These are phyloP conservation scores for Thaumatotibia leucotreta DNA, from an alignment of 1,140 invertebrate genomes.

Conservation along the genomic window DNA sequence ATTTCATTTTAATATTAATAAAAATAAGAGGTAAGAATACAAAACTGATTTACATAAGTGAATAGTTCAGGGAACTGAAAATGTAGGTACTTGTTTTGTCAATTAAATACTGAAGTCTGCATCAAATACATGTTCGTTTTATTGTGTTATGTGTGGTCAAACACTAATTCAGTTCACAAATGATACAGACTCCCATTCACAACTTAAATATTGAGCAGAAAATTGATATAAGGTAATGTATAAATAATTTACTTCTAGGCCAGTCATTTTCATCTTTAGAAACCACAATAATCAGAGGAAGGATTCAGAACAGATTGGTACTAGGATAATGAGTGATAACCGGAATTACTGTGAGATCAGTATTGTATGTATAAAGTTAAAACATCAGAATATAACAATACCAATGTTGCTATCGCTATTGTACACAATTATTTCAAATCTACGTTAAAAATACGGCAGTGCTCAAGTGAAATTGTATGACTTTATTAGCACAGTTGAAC, in stretches of 20 bases:
- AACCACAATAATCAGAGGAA: not conserved
- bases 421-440: constrained; percentile 13
- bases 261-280: not conserved
- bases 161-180: not conserved
- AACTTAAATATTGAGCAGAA: not conserved
- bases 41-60: constrained; percentile 23
- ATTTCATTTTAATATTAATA: constrained; percentile 38
- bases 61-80: not conserved
- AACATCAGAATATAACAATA: constrained; percentile 3
- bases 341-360: constrained; percentile 6
- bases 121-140: not conserved
- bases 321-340: not conserved
- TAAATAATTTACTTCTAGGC: not conserved
- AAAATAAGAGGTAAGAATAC: constrained; percentile 32
- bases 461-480: constrained; percentile 4
- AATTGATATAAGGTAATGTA: not conserved
- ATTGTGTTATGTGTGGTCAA: not conserved
- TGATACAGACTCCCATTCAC: not conserved
- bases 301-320: not conserved
- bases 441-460: constrained; percentile 12
- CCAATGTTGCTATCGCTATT: not conserved
- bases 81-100: not conserved
- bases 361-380: not conserved
- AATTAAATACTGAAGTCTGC: not conserved
- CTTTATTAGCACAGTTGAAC: constrained; percentile 1